Conservation (phyloP, 1,140 invertebrate species). For the Plutomurus gul region DNA sequence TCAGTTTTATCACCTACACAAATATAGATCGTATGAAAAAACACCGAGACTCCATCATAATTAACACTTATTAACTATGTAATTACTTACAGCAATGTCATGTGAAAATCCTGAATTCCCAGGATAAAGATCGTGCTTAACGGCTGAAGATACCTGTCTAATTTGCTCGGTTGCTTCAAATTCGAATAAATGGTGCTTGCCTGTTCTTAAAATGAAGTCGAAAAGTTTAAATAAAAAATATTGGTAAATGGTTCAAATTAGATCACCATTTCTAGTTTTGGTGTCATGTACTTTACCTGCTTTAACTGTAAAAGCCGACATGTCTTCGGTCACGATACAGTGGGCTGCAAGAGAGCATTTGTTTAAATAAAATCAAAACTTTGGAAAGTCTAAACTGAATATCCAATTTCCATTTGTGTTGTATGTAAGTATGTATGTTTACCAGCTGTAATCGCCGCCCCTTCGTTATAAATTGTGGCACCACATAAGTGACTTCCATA, state of each 20-base stretch:
- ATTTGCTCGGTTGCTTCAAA: not conserved
- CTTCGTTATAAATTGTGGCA: not conserved
- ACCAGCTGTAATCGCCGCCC: not conserved
- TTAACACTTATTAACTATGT: not conserved
- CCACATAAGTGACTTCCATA: constrained; percentile 24
- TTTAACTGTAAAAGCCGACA: not conserved
- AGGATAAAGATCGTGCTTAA: not conserved
- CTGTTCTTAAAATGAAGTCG: no score
- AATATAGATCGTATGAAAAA: not conserved
- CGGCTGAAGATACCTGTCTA: not conserved
- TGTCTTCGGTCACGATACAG: not conserved
- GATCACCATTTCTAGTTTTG: not conserved
- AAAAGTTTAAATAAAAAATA: not conserved
- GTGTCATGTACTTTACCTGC: not conserved
- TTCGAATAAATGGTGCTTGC: not conserved
- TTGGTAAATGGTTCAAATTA: not conserved
- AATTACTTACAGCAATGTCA: not conserved
- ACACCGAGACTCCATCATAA: not conserved
- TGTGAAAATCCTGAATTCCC: not conserved
- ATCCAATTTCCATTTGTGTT: no score
- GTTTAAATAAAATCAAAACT: no score
- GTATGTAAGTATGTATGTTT: no score
- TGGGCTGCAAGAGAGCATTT: no score
- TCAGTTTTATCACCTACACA: not conserved
- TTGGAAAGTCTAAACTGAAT: no score